These are phyloP conservation scores for Muntiacus muntjak DNA, from an alignment of 2,113 vertebrate species.

Conservation along the genomic window DNA sequence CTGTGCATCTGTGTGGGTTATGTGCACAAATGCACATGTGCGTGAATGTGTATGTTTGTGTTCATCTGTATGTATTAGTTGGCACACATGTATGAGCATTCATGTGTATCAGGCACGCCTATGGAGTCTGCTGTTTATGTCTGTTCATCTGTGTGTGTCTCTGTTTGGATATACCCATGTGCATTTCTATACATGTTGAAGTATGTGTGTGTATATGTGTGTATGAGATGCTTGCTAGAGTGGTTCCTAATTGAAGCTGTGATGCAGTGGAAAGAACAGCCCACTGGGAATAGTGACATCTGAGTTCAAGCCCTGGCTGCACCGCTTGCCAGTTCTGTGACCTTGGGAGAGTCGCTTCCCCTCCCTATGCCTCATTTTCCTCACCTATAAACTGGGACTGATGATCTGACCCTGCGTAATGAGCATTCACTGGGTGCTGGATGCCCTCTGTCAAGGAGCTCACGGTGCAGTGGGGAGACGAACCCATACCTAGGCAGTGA, in stretches of 20 bases:
- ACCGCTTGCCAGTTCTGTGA: neutral
- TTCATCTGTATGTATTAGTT: no score
- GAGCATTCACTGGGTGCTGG: neutral
- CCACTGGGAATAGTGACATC: neutral
- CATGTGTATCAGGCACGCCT: neutral
- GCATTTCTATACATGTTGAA: neutral
- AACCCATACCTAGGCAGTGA: neutral
- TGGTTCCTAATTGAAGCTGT: neutral
- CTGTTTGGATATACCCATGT: neutral
- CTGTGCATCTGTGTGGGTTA: neutral
- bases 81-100: neutral
- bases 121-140: neutral
- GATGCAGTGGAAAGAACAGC: neutral
- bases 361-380: neutral
- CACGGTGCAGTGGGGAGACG: neutral
- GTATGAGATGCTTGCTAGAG: neutral
- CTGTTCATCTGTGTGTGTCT: neutral
- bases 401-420: neutral
- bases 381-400: neutral
- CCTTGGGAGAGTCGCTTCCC: neutral
- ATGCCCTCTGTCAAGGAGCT: fast-evolving
- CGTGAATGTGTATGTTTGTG: neutral
- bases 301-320: neutral
- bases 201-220: neutral
- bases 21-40: neutral